Conservation (phyloP, 2,113 vertebrate species). For the Syngnathus typhle region DNA sequence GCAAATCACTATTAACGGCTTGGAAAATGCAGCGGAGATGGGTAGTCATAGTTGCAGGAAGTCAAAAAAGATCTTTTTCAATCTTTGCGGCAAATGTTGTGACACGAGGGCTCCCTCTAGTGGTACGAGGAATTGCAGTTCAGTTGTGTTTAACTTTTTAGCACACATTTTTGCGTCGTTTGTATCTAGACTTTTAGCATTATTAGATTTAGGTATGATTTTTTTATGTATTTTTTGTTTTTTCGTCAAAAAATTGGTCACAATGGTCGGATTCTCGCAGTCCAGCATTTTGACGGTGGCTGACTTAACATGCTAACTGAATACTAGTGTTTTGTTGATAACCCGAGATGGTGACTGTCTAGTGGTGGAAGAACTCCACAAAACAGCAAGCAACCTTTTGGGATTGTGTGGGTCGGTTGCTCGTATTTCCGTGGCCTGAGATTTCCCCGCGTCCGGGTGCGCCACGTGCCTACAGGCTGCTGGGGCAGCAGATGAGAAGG, state of each 20-base stretch:
- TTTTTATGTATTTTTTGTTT: no score
- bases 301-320: no score
- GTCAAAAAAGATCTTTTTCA: not conserved
- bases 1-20: not conserved
- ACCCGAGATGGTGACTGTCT: no score
- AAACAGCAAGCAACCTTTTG: no score
- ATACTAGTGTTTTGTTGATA: no score
- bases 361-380: no score
- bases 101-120: not conserved
- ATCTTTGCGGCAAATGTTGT: not conserved
- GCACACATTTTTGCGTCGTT: not conserved
- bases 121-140: not conserved
- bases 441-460: slow-evolving; percentile 17
- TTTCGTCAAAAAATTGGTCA: no score
- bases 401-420: no score
- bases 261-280: no score
- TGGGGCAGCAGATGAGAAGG: slow-evolving; percentile 71
- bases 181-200: not conserved
- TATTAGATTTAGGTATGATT: no score
- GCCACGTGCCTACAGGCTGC: slow-evolving; percentile 51
- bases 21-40: not conserved
- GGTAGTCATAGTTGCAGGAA: not conserved
- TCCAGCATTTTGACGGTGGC: no score
- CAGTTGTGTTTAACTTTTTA: not conserved
- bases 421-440: not conserved